Conservation (phyloP, 2,888 invertebrate species). For the Sesia apiformis region DNA sequence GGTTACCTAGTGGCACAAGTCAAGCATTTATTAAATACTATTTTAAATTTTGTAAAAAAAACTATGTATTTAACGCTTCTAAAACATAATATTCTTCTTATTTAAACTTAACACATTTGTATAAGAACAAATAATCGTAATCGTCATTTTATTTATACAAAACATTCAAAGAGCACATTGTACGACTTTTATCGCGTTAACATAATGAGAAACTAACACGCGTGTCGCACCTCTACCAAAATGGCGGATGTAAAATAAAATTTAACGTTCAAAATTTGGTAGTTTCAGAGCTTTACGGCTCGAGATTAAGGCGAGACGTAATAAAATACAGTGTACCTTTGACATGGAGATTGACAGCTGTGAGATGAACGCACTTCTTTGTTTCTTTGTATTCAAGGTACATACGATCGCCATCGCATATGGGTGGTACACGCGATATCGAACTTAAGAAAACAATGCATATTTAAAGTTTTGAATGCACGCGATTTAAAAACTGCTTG, state of each 20-base stretch:
- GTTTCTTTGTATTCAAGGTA: background rate
- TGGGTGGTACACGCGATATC: background rate
- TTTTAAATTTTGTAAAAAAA: no score
- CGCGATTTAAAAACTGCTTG: no score
- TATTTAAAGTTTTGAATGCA: no score
- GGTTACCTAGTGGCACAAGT: no score
- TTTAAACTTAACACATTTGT: no score
- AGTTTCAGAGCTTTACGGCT: constrained; percentile 16
- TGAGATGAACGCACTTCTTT: background rate
- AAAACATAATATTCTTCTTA: no score
- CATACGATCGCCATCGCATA: no score
- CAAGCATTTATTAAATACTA: no score
- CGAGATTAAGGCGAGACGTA: constrained; percentile 26
- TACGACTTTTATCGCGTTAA: constrained; percentile 15
- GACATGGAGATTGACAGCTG: constrained; percentile 6
- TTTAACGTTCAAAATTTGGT: constrained; percentile 8
- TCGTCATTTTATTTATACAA: background rate
- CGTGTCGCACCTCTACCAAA: constrained; percentile 6
- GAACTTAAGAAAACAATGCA: background rate
- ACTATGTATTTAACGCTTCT: no score
- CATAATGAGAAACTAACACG: constrained; percentile 8
- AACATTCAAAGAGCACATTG: constrained; percentile 18
- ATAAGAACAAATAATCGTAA: no score
- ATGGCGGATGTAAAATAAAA: constrained; percentile 11
- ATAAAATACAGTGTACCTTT: constrained; percentile 23